Evolutionary conservation across 2,888 invertebrate genomes (phyloP).

Genomic region (Eupithecia insigniata): DNA sequence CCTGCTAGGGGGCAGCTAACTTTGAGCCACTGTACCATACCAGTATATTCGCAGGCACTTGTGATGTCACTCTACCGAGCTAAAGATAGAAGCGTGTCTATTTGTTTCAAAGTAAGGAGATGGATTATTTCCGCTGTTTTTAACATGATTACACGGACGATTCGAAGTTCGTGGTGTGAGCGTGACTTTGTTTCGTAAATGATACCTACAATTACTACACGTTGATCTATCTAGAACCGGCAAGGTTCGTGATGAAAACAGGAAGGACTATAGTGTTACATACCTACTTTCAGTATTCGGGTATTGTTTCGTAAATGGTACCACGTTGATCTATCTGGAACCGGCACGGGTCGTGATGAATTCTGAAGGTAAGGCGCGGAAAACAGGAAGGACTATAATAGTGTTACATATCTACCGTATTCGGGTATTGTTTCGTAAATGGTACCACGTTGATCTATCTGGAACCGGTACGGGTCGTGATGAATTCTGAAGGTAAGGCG

Average conservation of each 20-base stretch:
- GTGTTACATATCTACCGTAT: background rate
- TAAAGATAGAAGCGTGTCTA: slow-evolving; percentile 43
- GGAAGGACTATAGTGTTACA: background rate
- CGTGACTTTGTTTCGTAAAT: slow-evolving; percentile 26
- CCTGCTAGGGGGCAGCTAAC: no score
- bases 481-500: background rate
- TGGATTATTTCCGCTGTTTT: slow-evolving; percentile 37
- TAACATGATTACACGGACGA: slow-evolving; percentile 21
- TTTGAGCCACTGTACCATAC: no score
- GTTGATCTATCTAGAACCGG: background rate
- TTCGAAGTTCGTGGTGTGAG: slow-evolving; percentile 18
- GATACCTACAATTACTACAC: slow-evolving; percentile 9
- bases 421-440: no score
- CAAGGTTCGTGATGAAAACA: background rate
- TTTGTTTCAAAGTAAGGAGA: slow-evolving; percentile 34
- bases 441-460: background rate
- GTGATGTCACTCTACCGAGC: slow-evolving; percentile 57
- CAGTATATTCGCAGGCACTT: background rate
- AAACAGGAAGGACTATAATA: background rate
- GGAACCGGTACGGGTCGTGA: background rate
- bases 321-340: background rate
- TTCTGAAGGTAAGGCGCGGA: background rate
- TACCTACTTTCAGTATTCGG: no score
- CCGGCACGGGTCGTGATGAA: background rate
- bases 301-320: no score